Evolutionary conservation across 2,113 vertebrate genomes (phyloP).

Genomic region (Platycercus adscitus): DNA sequence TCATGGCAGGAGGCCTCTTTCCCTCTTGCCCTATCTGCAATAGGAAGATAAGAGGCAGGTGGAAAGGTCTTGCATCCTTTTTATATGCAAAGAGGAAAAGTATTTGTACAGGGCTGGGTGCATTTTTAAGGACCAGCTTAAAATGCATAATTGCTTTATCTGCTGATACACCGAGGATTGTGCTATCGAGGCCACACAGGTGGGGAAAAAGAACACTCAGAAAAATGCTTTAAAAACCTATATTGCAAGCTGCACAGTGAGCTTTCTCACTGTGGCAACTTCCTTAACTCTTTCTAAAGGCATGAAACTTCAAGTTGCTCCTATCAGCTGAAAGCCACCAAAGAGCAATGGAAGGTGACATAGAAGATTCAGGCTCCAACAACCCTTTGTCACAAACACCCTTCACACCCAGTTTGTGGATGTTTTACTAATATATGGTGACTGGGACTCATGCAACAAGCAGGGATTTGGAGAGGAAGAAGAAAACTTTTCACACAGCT

Average conservation of each 20-base stretch:
- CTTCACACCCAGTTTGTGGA: background rate
- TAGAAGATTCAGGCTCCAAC: background rate
- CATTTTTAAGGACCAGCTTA: conserved; percentile 17
- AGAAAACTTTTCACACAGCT: background rate
- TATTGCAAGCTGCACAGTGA: background rate
- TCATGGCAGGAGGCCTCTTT: background rate
- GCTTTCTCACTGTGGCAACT: background rate
- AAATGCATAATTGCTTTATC: conserved; percentile 26
- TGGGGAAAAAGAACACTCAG: background rate
- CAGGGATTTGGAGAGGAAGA: background rate
- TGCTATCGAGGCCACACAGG: background rate
- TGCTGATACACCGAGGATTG: background rate
- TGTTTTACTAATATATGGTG: background rate
- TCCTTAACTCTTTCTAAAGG: background rate
- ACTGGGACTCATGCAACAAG: background rate
- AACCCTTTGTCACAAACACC: background rate
- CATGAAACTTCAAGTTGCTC: background rate
- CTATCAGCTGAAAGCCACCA: background rate
- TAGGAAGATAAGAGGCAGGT: conserved; percentile 24
- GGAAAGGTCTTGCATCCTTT: background rate
- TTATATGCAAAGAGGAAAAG: background rate
- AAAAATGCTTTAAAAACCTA: background rate
- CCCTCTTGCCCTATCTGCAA: conserved; percentile 14
- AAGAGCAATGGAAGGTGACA: background rate
- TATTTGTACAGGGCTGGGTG: background rate